Evolutionary conservation across 64 coral and sea anemone genomes (phyloP).

Genomic region (Pocillopora damicornis): DNA sequence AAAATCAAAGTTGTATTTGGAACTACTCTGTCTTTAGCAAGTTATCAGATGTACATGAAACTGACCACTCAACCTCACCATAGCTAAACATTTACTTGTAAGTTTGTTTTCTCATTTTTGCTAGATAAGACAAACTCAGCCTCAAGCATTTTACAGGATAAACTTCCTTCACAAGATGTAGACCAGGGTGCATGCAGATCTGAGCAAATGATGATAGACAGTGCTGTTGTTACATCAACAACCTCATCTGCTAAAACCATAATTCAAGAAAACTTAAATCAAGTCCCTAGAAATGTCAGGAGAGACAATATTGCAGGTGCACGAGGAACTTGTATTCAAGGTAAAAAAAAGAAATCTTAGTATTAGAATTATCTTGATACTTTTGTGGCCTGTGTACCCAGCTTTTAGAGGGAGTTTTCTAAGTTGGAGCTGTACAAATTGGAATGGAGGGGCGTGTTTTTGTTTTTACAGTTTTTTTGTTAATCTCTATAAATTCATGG

Average conservation of each 20-base stretch:
- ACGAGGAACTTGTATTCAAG: neutral
- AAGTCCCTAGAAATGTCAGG: slow-evolving; percentile 29
- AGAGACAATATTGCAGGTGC: neutral
- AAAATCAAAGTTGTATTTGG: too few relatives aligned
- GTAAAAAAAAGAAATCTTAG: neutral
- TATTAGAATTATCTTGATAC: too few relatives aligned
- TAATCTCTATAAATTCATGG: too few relatives aligned
- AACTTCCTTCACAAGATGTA: neutral
- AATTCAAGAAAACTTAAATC: neutral
- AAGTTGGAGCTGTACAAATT: neutral
- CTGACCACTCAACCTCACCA: too few relatives aligned
- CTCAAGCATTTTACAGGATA: neutral
- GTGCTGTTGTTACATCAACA: slow-evolving; percentile 24
- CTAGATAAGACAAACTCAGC: neutral
- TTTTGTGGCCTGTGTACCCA: neutral
- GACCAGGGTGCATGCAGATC: neutral
- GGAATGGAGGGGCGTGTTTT: neutral
- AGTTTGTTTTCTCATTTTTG: neutral
- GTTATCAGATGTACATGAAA: too few relatives aligned
- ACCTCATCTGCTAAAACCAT: slow-evolving; percentile 5
- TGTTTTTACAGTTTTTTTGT: too few relatives aligned
- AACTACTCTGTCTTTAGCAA: too few relatives aligned
- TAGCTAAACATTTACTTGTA: too few relatives aligned
- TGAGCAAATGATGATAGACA: neutral
- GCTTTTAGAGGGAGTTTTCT: neutral